phyloP scores from a whole-genome alignment of 2,113 vertebrate species.

The Malurus elegans region DNA sequence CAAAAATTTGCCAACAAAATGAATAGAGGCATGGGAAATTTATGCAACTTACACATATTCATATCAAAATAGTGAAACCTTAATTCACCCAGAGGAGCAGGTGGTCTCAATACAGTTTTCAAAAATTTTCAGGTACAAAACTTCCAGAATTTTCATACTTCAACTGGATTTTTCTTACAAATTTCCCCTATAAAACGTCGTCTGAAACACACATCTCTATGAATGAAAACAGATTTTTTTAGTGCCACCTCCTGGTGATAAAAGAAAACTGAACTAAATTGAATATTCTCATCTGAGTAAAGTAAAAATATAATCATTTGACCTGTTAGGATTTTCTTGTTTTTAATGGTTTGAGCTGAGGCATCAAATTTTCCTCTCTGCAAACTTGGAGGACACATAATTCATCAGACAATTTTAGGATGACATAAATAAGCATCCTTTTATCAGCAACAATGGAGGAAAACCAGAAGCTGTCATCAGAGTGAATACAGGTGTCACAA shows the following conservation, averaged over 20 bases:
- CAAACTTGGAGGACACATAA: neutral
- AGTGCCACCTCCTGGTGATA: constrained; percentile 71
- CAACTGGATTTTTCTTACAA: neutral
- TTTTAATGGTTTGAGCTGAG: neutral
- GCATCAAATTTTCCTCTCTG: neutral
- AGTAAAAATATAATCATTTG: neutral
- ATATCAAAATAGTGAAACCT: neutral
- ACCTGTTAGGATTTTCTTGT: neutral
- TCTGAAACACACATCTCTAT: neutral
- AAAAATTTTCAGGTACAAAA: constrained; percentile 14
- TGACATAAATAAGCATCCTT: neutral
- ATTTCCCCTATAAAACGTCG: constrained; percentile 12
- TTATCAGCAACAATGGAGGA: neutral
- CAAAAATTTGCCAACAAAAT: neutral
- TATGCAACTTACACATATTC: neutral
- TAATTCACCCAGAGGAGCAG: neutral
- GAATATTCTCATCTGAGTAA: neutral
- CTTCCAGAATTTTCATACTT: neutral
- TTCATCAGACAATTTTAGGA: neutral
- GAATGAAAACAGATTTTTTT: constrained; percentile 48
- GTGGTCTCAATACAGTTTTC: neutral
- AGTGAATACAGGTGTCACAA: neutral
- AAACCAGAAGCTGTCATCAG: neutral
- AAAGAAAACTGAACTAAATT: constrained; percentile 38
- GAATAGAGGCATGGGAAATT: neutral